Conservation (phyloP, 2,113 vertebrate species). For the Piaya cayana region DNA sequence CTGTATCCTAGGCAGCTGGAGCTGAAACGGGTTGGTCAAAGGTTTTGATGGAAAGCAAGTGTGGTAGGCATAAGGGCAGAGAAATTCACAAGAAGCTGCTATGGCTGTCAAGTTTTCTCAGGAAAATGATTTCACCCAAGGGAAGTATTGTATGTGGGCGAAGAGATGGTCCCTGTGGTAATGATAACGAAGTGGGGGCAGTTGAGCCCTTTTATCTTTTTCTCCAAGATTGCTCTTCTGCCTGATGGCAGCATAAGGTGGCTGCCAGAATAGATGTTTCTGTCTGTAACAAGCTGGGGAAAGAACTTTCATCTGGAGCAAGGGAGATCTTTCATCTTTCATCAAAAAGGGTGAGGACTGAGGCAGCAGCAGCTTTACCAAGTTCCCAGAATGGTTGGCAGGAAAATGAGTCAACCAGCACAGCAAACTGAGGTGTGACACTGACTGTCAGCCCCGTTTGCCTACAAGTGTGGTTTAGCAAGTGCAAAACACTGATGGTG, state of each 20-base stretch:
- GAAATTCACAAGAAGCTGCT: background rate
- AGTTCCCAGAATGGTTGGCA: background rate
- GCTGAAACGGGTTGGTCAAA: background rate
- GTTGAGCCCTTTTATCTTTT: background rate
- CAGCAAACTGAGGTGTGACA: background rate
- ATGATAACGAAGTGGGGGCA: background rate
- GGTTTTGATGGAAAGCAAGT: background rate
- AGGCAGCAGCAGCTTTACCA: background rate
- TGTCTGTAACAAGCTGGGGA: background rate
- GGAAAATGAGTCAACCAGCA: background rate
- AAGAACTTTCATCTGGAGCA: slow-evolving; percentile 8
- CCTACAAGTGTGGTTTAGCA: background rate
- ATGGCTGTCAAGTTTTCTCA: background rate
- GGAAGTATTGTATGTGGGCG: background rate
- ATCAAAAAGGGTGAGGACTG: background rate
- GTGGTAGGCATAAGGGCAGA: background rate
- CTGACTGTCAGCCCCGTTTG: background rate
- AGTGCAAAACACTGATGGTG: background rate
- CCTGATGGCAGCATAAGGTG: background rate
- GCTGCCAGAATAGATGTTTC: background rate
- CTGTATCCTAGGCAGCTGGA: background rate
- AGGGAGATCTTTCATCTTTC: slow-evolving; percentile 9
- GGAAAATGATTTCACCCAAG: background rate
- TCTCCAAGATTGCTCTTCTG: background rate
- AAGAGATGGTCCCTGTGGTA: background rate